Evolutionary conservation across 2,113 vertebrate species (phyloP).

Genomic region (Lasiurus borealis): DNA sequence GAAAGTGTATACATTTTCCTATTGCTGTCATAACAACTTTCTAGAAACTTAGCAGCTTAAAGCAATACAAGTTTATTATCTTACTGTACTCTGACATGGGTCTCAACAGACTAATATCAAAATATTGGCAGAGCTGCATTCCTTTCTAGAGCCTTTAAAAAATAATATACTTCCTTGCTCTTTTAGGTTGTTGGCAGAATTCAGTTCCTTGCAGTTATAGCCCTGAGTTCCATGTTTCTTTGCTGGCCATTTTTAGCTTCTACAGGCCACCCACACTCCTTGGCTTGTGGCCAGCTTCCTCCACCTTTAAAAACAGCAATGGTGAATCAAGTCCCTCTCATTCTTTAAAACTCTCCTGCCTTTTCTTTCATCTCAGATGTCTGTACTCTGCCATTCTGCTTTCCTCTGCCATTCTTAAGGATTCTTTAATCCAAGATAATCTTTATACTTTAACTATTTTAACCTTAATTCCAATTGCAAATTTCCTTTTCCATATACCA

Average conservation of each 20-base stretch:
- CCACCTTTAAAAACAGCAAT: slow-evolving; percentile 12
- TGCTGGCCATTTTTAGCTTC: not conserved
- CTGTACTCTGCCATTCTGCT: not conserved
- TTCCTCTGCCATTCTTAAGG: not conserved
- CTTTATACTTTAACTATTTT: not conserved
- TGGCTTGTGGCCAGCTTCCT: not conserved
- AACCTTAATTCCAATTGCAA: not conserved
- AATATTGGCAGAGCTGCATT: not conserved
- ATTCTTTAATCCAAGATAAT: not conserved
- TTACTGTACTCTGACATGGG: not conserved
- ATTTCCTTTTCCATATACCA: not conserved
- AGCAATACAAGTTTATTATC: not conserved
- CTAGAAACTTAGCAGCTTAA: slow-evolving; percentile 15
- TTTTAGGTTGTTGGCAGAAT: not conserved
- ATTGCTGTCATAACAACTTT: not conserved
- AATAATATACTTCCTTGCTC: not conserved
- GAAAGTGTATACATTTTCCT: slow-evolving; percentile 6
- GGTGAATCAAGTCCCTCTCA: not conserved
- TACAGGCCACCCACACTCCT: not conserved
- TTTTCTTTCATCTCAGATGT: not conserved
- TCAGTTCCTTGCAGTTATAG: not conserved
- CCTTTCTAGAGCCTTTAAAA: slow-evolving; percentile 16
- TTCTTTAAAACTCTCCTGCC: not conserved
- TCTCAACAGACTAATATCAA: slow-evolving; percentile 32
- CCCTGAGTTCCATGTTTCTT: not conserved